Percentiles rank a stretch among this genome's conserved stretches.
These are phyloP conservation scores for Papilio aristodemus DNA, from an alignment of 1,140 invertebrate genomes.

Conservation along the genomic window DNA sequence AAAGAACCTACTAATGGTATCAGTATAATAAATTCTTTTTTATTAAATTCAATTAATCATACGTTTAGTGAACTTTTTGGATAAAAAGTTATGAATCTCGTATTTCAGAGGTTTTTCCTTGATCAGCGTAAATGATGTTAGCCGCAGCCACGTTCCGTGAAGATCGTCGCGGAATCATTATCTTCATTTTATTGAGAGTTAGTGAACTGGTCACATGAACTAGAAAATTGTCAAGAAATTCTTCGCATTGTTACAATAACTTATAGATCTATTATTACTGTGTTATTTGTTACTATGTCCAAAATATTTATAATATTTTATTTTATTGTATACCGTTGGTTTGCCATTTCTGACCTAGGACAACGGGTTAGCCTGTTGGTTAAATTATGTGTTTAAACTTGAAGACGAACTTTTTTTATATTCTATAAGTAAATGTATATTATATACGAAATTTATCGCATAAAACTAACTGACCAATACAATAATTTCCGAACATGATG, in stretches of 20 bases:
- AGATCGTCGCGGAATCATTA: conserved; percentile 1
- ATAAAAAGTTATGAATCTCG: background rate
- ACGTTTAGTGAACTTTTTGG: background rate
- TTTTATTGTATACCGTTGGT: too few relatives aligned
- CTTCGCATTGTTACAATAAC: background rate
- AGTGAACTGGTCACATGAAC: background rate
- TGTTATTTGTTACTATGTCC: too few relatives aligned
- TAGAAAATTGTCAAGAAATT: conserved; percentile 10
- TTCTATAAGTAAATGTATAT: too few relatives aligned
- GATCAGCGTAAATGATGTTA: background rate
- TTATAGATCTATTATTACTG: too few relatives aligned
- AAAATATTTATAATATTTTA: too few relatives aligned
- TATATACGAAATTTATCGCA: background rate
- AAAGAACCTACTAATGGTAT: too few relatives aligned
- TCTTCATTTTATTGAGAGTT: conserved; percentile 5
- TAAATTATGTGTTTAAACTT: too few relatives aligned
- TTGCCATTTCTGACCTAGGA: too few relatives aligned
- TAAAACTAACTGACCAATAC: background rate
- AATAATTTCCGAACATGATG: background rate
- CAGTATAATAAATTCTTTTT: too few relatives aligned
- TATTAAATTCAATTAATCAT: background rate
- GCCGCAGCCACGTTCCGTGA: background rate
- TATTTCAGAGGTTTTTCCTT: background rate
- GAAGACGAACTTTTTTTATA: too few relatives aligned
- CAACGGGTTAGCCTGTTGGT: too few relatives aligned